Evolutionary conservation across 2,888 invertebrate genomes (phyloP), one percentile per base, ranked within the genome.

Genomic region (Homarus gammarus): DNA sequence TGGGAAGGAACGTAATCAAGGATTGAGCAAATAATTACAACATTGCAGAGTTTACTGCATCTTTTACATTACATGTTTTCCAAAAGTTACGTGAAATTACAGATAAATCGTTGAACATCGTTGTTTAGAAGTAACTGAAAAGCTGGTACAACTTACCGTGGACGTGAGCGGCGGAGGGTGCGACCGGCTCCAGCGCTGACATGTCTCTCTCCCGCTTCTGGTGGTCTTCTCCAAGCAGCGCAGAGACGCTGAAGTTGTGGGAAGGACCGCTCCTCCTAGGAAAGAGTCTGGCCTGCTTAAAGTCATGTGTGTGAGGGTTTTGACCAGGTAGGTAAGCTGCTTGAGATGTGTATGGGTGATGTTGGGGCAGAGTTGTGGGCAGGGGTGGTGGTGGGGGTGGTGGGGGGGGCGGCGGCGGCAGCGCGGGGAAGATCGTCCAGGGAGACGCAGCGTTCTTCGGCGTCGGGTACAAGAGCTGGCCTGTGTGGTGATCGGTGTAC

Each of bases 211-310:
- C 81, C n/a, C 31, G 56, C 15, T 12, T 61, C 1, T 5, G 44
- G 15, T 5, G 31, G 18, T 70, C 70, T 5, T 83, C 83, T 0
- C 44, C 70, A 15, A 83, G 68, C 33, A 83, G 27, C n/a, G 83
- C 83, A 3, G 83, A 70, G 18, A 83, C 70, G 33, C 70, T 83
- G 70, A 83, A 83, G 38, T 44, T 68, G 2, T 38, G n/a, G 18
- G 40, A 33, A 15, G 70, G 44, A 2, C 70, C 49, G 18, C 31
- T 38, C 70, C 70, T 83, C 70, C 70, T 83, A 3, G 10, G 22
- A 33, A 22, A n/a, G 27, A 31, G 12, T 18, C 0, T 68, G 40
- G 5, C 27, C 3, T 6, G 44, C 31, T 8, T 31, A 15, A n/a
- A 27, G 44, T 33, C 18, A 8, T 27, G 40, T n/a, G 2, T 12